Percentiles rank a stretch among this genome's conserved stretches.
Evolutionary conservation across 2,113 vertebrate species (phyloP).

Genomic region (Condylura cristata): DNA sequence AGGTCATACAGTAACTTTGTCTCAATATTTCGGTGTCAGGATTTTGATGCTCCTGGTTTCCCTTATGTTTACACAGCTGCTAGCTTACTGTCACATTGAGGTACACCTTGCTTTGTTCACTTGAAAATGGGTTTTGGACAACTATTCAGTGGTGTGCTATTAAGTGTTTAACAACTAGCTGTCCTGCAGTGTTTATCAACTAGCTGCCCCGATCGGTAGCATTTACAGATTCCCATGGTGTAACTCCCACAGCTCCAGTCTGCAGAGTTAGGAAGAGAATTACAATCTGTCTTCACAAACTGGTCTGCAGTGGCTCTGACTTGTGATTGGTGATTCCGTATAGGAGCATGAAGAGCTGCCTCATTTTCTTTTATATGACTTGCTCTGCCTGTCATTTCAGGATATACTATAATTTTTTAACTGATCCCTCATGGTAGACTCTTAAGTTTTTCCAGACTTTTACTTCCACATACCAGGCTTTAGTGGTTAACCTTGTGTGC

Average conservation of each 20-base stretch:
- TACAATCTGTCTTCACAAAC: background rate
- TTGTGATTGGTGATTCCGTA: background rate
- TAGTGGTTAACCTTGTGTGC: background rate
- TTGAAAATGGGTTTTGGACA: background rate
- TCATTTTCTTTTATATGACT: slow-evolving; percentile 53
- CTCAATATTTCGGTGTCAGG: background rate
- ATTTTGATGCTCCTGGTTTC: background rate
- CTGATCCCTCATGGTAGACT: slow-evolving; percentile 6
- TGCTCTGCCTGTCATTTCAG: background rate
- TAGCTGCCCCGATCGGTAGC: background rate
- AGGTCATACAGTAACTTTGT: background rate
- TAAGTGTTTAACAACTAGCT: background rate
- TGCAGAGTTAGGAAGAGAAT: background rate
- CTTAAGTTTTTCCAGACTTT: slow-evolving; percentile 28
- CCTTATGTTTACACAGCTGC: background rate
- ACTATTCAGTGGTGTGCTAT: background rate
- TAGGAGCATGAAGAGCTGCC: background rate
- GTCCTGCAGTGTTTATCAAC: too few species aligned
- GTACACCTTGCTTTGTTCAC: background rate
- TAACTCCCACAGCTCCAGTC: background rate
- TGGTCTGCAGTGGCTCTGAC: background rate
- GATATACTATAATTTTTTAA: slow-evolving; percentile 56
- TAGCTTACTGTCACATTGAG: rapidly evolving
- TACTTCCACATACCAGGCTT: slow-evolving; percentile 21
- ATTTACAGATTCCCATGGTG: background rate